Conservation (phyloP, 2,888 invertebrate genomes). For the Lasioglossum figueresi region DNA sequence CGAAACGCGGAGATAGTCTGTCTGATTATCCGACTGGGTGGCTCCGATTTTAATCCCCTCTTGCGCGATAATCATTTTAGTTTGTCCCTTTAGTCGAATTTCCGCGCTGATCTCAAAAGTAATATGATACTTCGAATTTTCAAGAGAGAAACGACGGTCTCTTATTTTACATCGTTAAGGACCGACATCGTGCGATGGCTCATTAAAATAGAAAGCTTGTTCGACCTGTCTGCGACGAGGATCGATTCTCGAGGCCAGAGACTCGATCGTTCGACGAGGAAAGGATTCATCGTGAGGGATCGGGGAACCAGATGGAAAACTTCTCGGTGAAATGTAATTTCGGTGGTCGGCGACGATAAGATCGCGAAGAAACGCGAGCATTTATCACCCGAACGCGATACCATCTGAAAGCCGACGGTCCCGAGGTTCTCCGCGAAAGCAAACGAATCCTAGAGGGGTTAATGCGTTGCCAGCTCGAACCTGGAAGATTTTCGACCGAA, state of each 20-base stretch:
- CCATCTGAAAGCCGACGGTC: conserved; percentile 11
- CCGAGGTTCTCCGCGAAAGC: background rate
- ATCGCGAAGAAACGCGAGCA: conserved; percentile 16
- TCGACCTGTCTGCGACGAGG: background rate
- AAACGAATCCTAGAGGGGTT: conserved; percentile 4
- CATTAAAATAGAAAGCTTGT: background rate
- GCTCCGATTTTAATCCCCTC: background rate
- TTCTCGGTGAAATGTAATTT: conserved; percentile 32
- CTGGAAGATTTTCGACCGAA: background rate
- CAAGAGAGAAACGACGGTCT: background rate
- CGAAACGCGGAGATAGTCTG: background rate
- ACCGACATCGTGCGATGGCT: background rate
- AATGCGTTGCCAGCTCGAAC: conserved; percentile 1
- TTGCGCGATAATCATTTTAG: background rate
- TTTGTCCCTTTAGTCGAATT: too few relatives aligned
- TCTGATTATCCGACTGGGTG: background rate
- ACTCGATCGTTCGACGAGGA: conserved; percentile 9
- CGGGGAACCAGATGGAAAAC: background rate
- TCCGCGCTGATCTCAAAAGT: background rate
- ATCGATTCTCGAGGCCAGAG: background rate
- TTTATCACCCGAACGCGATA: conserved; percentile 41
- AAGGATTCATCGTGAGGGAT: background rate
- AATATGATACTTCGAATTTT: background rate
- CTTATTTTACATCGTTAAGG: background rate
- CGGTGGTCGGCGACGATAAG: conserved; percentile 11